Evolutionary conservation across 1,140 invertebrate species (phyloP).

Genomic region (Eriosoma lanigerum): DNA sequence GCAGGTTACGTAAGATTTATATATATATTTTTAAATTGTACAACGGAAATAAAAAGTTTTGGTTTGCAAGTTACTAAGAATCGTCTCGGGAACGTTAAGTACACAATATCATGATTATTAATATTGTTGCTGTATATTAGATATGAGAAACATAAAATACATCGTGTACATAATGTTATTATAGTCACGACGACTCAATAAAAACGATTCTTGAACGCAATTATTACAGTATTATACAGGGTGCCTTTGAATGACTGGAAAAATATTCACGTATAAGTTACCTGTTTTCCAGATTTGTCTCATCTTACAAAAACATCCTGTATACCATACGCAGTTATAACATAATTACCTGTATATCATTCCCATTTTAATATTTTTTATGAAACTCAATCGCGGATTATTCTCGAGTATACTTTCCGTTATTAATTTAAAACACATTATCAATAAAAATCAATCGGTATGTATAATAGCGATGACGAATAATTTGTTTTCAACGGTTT

Average conservation of each 20-base stretch:
- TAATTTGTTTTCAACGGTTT: too few species aligned
- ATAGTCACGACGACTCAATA: conserved; percentile 13
- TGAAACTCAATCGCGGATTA: neutral
- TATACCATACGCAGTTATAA: too few species aligned
- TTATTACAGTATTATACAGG: neutral
- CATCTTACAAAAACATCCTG: too few species aligned
- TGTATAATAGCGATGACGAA: too few species aligned
- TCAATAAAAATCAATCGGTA: too few species aligned
- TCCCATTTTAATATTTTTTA: neutral
- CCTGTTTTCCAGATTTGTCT: too few species aligned
- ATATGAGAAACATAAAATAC: too few species aligned
- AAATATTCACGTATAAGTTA: too few species aligned
- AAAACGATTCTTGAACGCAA: neutral
- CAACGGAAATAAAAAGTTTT: neutral
- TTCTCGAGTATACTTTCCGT: neutral
- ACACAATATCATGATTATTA: neutral
- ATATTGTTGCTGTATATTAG: neutral
- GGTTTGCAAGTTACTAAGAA: neutral
- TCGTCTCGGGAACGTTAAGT: neutral
- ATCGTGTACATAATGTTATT: neutral
- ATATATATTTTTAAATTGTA: too few species aligned
- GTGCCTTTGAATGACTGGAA: too few species aligned
- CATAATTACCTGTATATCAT: neutral
- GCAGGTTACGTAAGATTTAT: too few species aligned
- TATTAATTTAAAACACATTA: neutral